Conservation (phyloP, 2,797 vertebrate species). For the Centroberyx gerrardi region DNA sequence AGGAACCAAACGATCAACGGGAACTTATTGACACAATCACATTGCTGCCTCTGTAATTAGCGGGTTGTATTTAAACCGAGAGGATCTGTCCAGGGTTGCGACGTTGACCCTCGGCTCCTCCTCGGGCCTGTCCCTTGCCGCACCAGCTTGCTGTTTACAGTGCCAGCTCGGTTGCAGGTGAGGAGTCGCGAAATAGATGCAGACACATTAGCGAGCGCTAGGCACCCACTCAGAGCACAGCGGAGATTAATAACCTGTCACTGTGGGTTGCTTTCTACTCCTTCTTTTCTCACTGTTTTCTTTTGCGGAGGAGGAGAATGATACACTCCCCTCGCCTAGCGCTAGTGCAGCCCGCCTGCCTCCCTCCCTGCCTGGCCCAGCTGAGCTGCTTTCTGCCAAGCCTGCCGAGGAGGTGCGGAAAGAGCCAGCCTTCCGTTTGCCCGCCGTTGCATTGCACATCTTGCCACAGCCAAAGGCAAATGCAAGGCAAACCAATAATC, state of each 20-base stretch:
- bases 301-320: constrained; percentile 53
- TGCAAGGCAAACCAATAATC: constrained; percentile 42
- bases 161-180: constrained; percentile 31
- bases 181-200: constrained; percentile 66
- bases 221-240: constrained; percentile 58
- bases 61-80: constrained; percentile 18
- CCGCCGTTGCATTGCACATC: background rate
- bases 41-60: constrained; percentile 34
- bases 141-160: background rate
- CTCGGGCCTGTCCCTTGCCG: background rate
- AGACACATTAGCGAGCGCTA: constrained; percentile 57
- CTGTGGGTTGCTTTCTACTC: constrained; percentile 64
- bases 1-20: constrained; percentile 46
- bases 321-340: constrained; percentile 46
- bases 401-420: background rate
- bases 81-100: background rate
- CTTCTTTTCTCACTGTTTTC: constrained; percentile 51
- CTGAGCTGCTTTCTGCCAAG: constrained; percentile 4
- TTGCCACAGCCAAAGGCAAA: constrained; percentile 5
- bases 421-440: constrained; percentile 11
- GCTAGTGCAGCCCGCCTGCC: constrained; percentile 18
- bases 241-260: constrained; percentile 81
- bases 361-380: background rate
- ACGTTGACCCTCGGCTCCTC: background rate
- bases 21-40: constrained; percentile 17